Percentiles rank a stretch among this genome's conserved stretches.
These are phyloP conservation scores for Hypomecis punctinalis DNA, from an alignment of 2,888 invertebrate species.

Conservation along the genomic window DNA sequence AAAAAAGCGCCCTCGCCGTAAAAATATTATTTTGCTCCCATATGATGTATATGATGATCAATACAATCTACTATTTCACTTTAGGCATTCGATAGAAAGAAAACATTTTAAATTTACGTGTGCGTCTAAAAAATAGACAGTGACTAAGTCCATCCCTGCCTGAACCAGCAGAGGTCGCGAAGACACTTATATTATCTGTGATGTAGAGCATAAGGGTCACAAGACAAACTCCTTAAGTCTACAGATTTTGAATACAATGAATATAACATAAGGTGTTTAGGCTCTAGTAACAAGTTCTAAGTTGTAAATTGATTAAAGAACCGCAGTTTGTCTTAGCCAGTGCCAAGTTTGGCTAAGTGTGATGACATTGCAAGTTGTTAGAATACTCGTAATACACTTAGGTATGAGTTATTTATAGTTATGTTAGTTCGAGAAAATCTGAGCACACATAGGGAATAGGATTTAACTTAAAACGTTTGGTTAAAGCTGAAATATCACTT, in stretches of 20 bases:
- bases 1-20: no score
- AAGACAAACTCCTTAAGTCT: slow-evolving; percentile 27
- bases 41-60: no score
- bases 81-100: no score
- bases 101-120: no score
- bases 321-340: slow-evolving; percentile 12
- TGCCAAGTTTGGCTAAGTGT: neutral
- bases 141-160: slow-evolving; percentile 3
- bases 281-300: slow-evolving; percentile 18
- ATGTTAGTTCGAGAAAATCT: neutral
- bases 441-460: no score
- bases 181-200: slow-evolving; percentile 17
- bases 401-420: neutral
- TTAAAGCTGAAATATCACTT: no score
- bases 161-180: slow-evolving; percentile 7
- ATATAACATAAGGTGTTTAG: slow-evolving; percentile 24
- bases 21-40: no score
- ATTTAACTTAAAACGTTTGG: no score
- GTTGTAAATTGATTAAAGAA: slow-evolving; percentile 24
- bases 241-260: slow-evolving; percentile 28
- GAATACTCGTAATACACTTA: neutral
- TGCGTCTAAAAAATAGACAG: neutral
- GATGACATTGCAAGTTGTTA: neutral
- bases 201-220: slow-evolving; percentile 22
- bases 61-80: no score